Conservation (phyloP, 1,140 invertebrate species). For the Argopecten irradians region DNA sequence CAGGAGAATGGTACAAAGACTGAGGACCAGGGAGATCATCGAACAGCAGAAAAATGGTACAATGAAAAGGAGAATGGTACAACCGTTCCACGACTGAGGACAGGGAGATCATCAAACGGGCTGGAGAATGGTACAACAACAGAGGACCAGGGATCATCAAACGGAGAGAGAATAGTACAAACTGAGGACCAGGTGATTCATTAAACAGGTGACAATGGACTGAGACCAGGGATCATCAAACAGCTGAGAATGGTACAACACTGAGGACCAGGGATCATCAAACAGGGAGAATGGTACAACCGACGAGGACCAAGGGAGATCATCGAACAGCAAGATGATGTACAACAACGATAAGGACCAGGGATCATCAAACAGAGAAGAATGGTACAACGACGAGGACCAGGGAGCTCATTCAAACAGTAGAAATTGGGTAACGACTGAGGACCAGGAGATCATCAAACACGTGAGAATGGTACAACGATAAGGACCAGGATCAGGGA, state of each 20-base stretch:
- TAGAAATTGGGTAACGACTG: too few relatives aligned
- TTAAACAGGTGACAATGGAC: too few relatives aligned
- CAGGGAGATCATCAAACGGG: background rate
- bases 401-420: too few relatives aligned
- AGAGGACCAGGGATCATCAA: background rate
- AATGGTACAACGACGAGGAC: too few relatives aligned
- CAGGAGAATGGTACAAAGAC: background rate
- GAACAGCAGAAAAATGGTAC: too few relatives aligned
- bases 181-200: too few relatives aligned
- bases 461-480: background rate
- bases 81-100: background rate
- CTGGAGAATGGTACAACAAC: background rate
- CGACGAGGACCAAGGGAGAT: too few relatives aligned
- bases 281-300: background rate
- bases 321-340: too few relatives aligned
- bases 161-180: background rate
- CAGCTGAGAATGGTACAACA: too few relatives aligned
- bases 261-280: background rate
- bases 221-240: too few relatives aligned
- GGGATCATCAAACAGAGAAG: too few relatives aligned
- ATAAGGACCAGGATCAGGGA: background rate
- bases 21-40: background rate
- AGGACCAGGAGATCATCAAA: background rate
- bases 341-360: too few relatives aligned
- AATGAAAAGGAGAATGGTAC: background rate